A percentile compares a stretch with the other conserved stretches of the same genome.
These are phyloP conservation scores for Lepidocyrtinus sp. DNA, from an alignment of 2,888 invertebrate genomes.

Conservation along the genomic window DNA sequence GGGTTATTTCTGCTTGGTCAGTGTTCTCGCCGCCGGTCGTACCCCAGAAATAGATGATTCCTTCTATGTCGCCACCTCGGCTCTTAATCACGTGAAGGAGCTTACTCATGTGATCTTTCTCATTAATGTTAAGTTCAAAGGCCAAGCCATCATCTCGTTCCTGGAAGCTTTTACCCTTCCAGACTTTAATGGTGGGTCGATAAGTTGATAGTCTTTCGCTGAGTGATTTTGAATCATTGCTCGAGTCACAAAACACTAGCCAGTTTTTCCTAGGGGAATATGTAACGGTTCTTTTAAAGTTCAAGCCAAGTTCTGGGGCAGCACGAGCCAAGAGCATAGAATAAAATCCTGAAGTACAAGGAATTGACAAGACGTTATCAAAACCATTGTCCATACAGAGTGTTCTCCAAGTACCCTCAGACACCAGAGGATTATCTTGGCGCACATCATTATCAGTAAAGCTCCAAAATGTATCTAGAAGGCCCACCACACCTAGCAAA, in stretches of 20 bases:
- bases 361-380: not conserved
- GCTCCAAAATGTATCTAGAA: conserved; percentile 53
- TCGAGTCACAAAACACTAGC: conserved; percentile 31
- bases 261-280: conserved; percentile 28
- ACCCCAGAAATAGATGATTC: conserved; percentile 53
- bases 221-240: conserved; percentile 24
- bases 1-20: conserved; percentile 16
- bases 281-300: too few relatives aligned
- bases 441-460: conserved; percentile 47
- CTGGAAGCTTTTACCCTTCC: conserved; percentile 2
- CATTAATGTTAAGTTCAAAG: conserved; percentile 25
- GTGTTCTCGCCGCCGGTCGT: not conserved
- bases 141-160: conserved; percentile 21
- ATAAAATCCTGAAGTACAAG: not conserved
- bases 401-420: conserved; percentile 29
- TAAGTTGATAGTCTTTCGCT: conserved; percentile 24
- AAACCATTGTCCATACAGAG: conserved; percentile 31
- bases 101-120: conserved; percentile 36
- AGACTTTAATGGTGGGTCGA: conserved; percentile 28
- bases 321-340: conserved; percentile 19
- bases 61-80: conserved; percentile 31
- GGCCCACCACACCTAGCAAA: conserved; percentile 42
- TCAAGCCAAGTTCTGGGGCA: not conserved
- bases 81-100: not conserved
- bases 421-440: conserved; percentile 38